Evolutionary conservation across 2,113 vertebrate species (phyloP).

Genomic region (Amazona vittata): DNA sequence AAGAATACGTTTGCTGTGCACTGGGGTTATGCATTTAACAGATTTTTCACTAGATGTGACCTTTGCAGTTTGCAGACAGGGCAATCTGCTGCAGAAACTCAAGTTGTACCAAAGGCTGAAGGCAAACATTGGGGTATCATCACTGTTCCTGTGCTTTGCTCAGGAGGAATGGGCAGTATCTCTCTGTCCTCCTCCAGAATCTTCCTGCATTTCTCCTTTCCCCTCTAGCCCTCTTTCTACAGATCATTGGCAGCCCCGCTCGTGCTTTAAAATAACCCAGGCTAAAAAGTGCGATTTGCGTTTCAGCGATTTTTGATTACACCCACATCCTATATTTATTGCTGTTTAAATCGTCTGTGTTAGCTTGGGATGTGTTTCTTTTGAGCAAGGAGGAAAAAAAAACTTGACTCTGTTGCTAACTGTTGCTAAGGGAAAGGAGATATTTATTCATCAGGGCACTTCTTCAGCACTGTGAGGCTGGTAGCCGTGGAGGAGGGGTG

Average conservation of each 20-base stretch:
- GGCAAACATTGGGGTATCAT: background rate
- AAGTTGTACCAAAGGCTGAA: background rate
- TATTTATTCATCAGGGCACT: constrained; percentile 57
- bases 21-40: constrained; percentile 42
- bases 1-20: constrained; percentile 49
- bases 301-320: constrained; percentile 69
- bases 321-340: constrained; percentile 72
- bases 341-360: constrained; percentile 70
- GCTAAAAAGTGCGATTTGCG: constrained; percentile 40
- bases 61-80: constrained; percentile 11
- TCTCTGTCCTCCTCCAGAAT: background rate
- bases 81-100: constrained; percentile 13
- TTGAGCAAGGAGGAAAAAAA: background rate
- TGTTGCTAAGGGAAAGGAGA: constrained; percentile 58
- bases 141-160: background rate
- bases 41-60: constrained; percentile 32
- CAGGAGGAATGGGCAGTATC: background rate
- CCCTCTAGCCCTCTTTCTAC: background rate
- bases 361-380: constrained; percentile 59
- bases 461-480: constrained; percentile 31
- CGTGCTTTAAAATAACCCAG: constrained; percentile 61
- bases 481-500: constrained; percentile 29
- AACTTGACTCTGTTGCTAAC: constrained; percentile 54
- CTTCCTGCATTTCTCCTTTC: background rate
- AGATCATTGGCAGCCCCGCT: constrained; percentile 60